Base-by-base conservation (phyloP, 2,888 invertebrate genomes). In the Perizoma flavofasciatum region DNA sequence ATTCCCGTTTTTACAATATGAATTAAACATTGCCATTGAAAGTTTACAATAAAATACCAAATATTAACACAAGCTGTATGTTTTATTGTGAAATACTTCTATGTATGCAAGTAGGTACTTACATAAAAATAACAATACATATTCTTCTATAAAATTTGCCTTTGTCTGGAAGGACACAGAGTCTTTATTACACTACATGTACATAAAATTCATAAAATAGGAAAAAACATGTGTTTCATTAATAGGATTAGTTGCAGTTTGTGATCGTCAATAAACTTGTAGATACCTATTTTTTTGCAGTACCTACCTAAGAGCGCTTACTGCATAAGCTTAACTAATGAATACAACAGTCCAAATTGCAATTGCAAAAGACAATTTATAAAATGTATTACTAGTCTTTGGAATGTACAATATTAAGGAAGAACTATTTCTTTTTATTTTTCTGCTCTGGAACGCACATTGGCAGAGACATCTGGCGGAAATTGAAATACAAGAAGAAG, bases 401-500 rank as follows among this genome's bases (percentile, higher is more conserved):
- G 37, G 37, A 55, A 49, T 35, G n/a, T 9, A 40, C 5, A 35
- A 34, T 7, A 33, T 49, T 10, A 50, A 56, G 51, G 56, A 49
- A 56, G 53, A 53, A 41, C 51, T 83, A 80, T 68, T 86, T 82
- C 57, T 69, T 80, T 74, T 89, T 80, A 61, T 68, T 68, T 72
- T 86, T 88, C 61, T 72, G 68, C 40, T 74, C 68, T 10, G 87
- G 85, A 59, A 87, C 67, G 69, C 72, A 78, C 47, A 73, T 79
- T 2, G 92, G 89, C 70, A 94, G 80, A 41, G 83, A 79, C 49
- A 95, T 88, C 83, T 96, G 96, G 67, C 93, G 92, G 67, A 93
- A 93, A 85, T 95, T 95, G 74, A 96, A 97, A 85, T 96, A 97
- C 5, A 95, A 60, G 70, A 95, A 94, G 76, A 97, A 97, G 40